Evolutionary conservation across 35 echinoderm and acorn worm genomes (phyloP).

Genomic region (Ophiothrix spiculata): DNA sequence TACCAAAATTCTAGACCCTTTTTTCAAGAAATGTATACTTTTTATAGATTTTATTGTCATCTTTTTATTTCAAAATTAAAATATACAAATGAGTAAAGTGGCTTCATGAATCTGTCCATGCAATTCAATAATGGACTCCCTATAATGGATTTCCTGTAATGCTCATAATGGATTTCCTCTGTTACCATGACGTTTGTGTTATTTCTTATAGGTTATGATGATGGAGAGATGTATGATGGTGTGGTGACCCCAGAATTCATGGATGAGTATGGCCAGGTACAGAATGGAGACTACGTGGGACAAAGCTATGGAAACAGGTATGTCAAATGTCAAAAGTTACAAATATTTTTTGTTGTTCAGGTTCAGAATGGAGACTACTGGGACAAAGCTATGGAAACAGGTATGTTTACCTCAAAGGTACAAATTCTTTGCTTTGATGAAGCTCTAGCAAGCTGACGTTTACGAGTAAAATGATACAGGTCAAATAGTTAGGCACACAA

Average conservation of each 20-base stretch:
- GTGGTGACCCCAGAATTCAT: slow-evolving; percentile 87
- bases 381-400: slow-evolving; percentile 67
- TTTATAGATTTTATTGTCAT: no score
- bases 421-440: background rate
- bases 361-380: slow-evolving; percentile 86
- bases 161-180: no score
- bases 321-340: background rate
- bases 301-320: slow-evolving; percentile 81
- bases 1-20: no score
- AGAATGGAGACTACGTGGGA: slow-evolving; percentile 83
- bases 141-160: no score
- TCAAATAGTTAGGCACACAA: background rate
- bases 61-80: no score
- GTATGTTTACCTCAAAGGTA: background rate
- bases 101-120: no score
- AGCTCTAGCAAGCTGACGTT: background rate
- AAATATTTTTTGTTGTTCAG: slow-evolving; percentile 17
- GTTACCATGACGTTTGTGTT: no score
- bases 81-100: no score
- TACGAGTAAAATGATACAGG: background rate
- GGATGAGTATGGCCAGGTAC: slow-evolving; percentile 86
- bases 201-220: slow-evolving; percentile 70
- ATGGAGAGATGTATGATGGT: slow-evolving; percentile 97
- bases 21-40: no score
- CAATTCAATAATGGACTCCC: no score